Conservation (phyloP, 1,140 invertebrate species). For the Drosophila nannoptera region DNA sequence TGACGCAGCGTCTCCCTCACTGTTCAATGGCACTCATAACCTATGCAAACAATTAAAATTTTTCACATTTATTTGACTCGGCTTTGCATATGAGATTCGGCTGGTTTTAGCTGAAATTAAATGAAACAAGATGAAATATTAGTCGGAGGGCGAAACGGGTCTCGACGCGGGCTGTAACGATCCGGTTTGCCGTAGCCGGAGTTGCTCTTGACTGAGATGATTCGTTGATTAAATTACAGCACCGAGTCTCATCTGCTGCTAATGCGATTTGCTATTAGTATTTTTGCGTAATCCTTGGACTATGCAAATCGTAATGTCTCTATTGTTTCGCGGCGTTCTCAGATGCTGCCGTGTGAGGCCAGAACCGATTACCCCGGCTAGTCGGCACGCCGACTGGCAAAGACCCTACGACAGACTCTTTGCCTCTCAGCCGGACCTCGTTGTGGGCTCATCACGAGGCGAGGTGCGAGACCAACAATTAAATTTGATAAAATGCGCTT, state of each 20-base stretch:
- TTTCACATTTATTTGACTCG: slow-evolving; percentile 66
- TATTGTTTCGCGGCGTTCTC: slow-evolving; percentile 42
- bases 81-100: slow-evolving; percentile 38
- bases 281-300: neutral
- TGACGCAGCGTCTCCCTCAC: slow-evolving; percentile 42
- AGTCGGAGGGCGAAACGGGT: slow-evolving; percentile 19
- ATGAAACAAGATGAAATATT: slow-evolving; percentile 14
- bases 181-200: slow-evolving; percentile 21
- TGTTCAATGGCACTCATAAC: slow-evolving; percentile 62
- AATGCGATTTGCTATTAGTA: slow-evolving; percentile 15
- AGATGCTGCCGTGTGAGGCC: slow-evolving; percentile 25
- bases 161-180: slow-evolving; percentile 19
- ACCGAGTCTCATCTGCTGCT: neutral
- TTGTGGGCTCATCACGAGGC: slow-evolving; percentile 22
- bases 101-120: slow-evolving; percentile 24
- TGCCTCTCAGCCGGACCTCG: slow-evolving; percentile 16
- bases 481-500: slow-evolving; percentile 30
- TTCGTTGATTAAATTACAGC: slow-evolving; percentile 20
- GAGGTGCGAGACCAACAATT: slow-evolving; percentile 16
- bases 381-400: neutral
- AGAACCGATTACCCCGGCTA: slow-evolving; percentile 12
- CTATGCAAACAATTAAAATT: slow-evolving; percentile 60
- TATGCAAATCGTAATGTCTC: slow-evolving; percentile 24
- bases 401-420: neutral
- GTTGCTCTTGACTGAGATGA: slow-evolving; percentile 13